Evolutionary conservation across 1,140 invertebrate species (phyloP).

Genomic region (Sarcophaga bullata): DNA sequence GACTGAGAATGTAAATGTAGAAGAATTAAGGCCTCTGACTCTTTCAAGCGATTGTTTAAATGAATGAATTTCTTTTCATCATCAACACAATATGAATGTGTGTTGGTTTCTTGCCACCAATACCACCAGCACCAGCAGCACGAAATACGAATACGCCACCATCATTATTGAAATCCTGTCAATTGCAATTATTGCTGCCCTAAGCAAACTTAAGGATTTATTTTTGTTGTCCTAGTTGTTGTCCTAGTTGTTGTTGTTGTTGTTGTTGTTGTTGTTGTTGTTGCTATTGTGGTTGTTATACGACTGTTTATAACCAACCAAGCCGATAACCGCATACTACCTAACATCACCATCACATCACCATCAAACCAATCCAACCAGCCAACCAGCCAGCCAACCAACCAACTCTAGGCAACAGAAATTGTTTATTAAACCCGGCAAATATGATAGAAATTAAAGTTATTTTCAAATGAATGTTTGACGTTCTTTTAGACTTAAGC

Average conservation of each 20-base stretch:
- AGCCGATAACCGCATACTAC: conserved; percentile 7
- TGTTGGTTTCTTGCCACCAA: too few relatives aligned
- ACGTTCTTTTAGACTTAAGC: background rate
- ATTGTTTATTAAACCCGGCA: background rate
- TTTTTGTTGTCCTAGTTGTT: too few relatives aligned
- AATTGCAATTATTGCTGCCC: conserved; percentile 41
- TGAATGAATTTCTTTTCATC: background rate
- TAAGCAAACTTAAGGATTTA: conserved; percentile 40
- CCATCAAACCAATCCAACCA: background rate
- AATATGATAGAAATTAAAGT: background rate
- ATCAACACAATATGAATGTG: background rate
- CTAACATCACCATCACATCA: background rate
- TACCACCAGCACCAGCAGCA: too few relatives aligned
- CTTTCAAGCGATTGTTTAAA: background rate
- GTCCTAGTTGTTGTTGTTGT: background rate
- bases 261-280: conserved; percentile 15
- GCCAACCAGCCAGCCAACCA: background rate
- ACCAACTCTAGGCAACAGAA: conserved; percentile 6
- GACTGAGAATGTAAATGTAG: too few relatives aligned
- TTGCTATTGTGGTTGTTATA: conserved; percentile 1
- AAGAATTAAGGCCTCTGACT: background rate
- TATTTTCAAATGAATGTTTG: background rate
- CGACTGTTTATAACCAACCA: background rate
- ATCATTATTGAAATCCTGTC: conserved; percentile 38
- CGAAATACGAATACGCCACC: background rate